Evolutionary conservation across 2,797 vertebrate species (phyloP), one percentile per base, ranked within the genome.

Genomic region (Paramormyrops hopkinsi): DNA sequence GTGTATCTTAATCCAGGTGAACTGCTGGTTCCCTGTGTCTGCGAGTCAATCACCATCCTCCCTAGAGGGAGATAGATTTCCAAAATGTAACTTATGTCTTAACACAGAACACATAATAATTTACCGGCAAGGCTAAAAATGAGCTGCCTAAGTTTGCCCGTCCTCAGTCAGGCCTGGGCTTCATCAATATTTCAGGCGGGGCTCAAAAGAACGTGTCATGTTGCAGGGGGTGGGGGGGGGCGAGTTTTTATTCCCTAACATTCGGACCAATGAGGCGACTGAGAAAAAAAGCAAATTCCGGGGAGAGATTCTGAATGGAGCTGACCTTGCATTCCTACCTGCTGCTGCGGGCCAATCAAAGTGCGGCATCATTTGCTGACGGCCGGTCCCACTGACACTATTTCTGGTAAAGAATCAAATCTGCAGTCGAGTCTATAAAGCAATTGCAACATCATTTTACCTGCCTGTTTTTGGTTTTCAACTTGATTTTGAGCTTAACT

Each of bases 321-420:
- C 56, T 88, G 87, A 88, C 56, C 44, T 65, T 79, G 73, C 73
- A 79, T 44, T 79, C 73, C 73, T 79, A 44, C 33, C 37, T n/a
- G 73, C 73, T 2, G 17, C 33, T 37, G 37, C 37, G 14, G 25
- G 17, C 73, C 73, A 44, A 79, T 79, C 73, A 79, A 44, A 79
- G 37, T 5, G 12, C 4, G 17, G 37, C 33, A n/a, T 79, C 33
- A 6, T 37, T n/a, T 19, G 37, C 73, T 79, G 73, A 79, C 14
- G 37, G 14, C 37, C 2, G 0, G 33, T 76, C 33, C 14, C 73
- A 8, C 73, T 44, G 73, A 79, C 73, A 41, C 73, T 44, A 79
- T 79, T 79, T 44, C 73, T 79, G 37, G 73, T 79, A 3, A 79
- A 19, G 73, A 44, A 33, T 79, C 44, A 79, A 79, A 79, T 79